Percentiles rank a stretch among this genome's conserved stretches.
Conservation (phyloP, 2,113 vertebrate genomes). For the Peromyscus leucopus region DNA sequence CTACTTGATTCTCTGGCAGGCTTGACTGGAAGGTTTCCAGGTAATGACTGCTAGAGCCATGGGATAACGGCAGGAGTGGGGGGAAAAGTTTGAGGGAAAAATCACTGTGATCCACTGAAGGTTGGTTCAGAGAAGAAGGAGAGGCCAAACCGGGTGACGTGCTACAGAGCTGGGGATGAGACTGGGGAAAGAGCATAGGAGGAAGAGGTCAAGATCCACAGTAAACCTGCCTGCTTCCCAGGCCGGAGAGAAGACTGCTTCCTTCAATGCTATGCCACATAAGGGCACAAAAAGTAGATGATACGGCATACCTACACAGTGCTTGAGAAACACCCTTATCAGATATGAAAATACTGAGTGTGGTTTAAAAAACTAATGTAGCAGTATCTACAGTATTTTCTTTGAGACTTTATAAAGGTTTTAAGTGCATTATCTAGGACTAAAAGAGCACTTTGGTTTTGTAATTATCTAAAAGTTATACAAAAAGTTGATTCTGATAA, state of each 20-base stretch:
- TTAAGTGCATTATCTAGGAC: not conserved
- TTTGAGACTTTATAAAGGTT: not conserved
- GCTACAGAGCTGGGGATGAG: not conserved
- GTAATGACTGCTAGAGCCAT: not conserved
- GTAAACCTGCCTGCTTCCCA: not conserved
- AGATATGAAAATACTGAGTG: not conserved
- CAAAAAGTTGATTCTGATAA: not conserved
- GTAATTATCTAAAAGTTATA: not conserved
- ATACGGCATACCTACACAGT: not conserved
- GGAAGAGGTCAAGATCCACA: not conserved
- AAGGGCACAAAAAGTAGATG: not conserved
- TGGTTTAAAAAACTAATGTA: not conserved
- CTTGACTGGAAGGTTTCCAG: not conserved
- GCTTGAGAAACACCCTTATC: not conserved
- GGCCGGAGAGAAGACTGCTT: not conserved
- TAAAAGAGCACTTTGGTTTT: not conserved
- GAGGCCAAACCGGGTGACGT: too few relatives aligned
- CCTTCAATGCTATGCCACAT: not conserved
- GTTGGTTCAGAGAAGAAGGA: not conserved
- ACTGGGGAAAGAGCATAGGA: not conserved
- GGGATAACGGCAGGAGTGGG: not conserved
- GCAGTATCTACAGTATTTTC: not conserved
- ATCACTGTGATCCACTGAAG: not conserved
- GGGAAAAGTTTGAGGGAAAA: not conserved
- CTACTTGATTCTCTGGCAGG: not conserved